Evolutionary conservation across 2,888 invertebrate species (phyloP).

Genomic region (Drosophila meridionalis): DNA sequence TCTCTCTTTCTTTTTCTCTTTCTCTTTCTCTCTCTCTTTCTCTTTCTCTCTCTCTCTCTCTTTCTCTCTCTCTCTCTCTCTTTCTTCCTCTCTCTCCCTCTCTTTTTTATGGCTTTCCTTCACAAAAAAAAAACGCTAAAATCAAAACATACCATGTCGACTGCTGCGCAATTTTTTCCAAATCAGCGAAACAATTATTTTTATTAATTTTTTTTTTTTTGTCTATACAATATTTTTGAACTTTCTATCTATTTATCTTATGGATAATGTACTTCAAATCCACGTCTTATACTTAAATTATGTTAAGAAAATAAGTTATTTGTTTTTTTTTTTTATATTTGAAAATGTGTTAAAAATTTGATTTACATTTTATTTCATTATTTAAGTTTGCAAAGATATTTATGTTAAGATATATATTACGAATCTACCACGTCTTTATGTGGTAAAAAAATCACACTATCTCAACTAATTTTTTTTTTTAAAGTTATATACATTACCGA

Average conservation of each 20-base stretch:
- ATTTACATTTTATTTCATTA: not conserved
- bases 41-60: too few species aligned
- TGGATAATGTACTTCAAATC: not conserved
- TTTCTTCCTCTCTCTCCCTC: too few species aligned
- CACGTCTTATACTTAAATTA: not conserved
- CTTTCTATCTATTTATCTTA: slow-evolving; percentile 7
- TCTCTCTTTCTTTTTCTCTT: too few species aligned
- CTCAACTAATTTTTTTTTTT: slow-evolving; percentile 55
- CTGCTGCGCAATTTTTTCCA: not conserved
- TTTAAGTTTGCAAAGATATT: not conserved
- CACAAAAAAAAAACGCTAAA: not conserved
- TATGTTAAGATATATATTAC: not conserved
- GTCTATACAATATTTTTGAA: slow-evolving; percentile 2
- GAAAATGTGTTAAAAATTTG: not conserved
- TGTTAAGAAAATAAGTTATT: slow-evolving; percentile 2
- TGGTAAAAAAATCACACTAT: slow-evolving; percentile 24
- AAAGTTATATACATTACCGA: slow-evolving; percentile 60
- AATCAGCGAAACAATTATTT: not conserved
- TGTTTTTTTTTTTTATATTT: not conserved
- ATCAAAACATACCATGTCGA: not conserved
- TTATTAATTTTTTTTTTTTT: slow-evolving; percentile 1
- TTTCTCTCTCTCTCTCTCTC: too few species aligned
- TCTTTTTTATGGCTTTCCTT: too few species aligned
- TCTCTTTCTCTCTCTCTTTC: too few species aligned
- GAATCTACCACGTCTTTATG: not conserved